Conservation (phyloP, 2,113 vertebrate species). For the Meleagris gallopavo region DNA sequence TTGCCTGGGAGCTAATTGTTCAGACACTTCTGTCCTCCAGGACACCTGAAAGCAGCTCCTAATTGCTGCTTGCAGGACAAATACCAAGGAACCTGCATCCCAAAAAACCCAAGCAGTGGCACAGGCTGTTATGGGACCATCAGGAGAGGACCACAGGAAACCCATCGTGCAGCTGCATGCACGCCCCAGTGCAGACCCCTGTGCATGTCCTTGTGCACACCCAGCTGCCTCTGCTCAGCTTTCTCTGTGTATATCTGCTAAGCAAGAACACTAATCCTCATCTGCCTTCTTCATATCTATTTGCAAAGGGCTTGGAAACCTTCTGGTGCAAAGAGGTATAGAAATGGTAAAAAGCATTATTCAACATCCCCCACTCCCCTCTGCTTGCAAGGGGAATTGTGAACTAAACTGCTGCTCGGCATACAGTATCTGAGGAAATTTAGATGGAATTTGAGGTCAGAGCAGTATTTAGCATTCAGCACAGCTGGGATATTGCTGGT, state of each 20-base stretch:
- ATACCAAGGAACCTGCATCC: background rate
- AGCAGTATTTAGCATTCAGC: background rate
- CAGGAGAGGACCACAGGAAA: background rate
- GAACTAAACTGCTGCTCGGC: background rate
- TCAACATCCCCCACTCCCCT: too few relatives aligned
- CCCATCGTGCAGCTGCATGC: accelerated
- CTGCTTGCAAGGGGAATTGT: background rate
- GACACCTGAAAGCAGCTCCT: constrained; percentile 7
- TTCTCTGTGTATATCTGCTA: accelerated
- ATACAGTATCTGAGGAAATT: background rate
- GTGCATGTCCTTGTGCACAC: accelerated
- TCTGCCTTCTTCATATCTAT: accelerated
- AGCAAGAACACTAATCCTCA: background rate
- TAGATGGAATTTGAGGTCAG: background rate
- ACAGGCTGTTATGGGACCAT: background rate
- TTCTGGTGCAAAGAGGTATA: background rate
- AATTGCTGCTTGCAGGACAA: background rate
- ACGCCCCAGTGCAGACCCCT: background rate
- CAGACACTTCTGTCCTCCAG: background rate
- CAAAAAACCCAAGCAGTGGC: background rate
- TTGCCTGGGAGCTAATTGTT: background rate
- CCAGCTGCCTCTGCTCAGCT: background rate
- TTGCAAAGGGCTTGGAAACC: background rate
- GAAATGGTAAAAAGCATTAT: background rate
- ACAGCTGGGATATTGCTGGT: background rate